Base-by-base conservation (phyloP, 2,888 invertebrate species). In the Drosophila greeni region DNA sequence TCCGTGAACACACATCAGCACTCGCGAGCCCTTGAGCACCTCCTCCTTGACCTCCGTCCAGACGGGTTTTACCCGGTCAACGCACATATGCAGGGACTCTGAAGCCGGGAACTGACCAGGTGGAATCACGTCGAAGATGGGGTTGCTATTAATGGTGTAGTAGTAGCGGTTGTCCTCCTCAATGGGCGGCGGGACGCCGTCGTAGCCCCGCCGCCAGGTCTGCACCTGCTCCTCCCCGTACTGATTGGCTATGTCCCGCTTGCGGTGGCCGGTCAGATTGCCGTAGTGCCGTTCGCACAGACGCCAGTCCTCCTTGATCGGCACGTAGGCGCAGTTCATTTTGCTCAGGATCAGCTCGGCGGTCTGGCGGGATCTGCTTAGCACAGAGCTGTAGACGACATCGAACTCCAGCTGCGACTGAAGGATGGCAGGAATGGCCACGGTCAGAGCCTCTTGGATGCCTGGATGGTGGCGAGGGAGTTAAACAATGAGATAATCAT, bases 251-350 rank as follows among this genome's bases (percentile, higher is more conserved):
- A 95, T 94, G 88, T 95, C 95, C 0, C 94, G 92, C 87, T 96
- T 96, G 85, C 96, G 94, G 66, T 95, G 90, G 2, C 96, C 96
- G 12, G 95, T 96, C 7, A 96, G 91, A 39, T 94, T 94, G 52
- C 96, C 96, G 82, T 96, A 96, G 85, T 96, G 96, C 64, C 96
- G 92, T 87, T 96, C 96, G 82, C 96, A 96, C 29, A 96, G 89
- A 14, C 95, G 91, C 96, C 96, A 96, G 11, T 95, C 93, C 84
- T 93, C 92, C 6, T 91, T 86, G 8, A 94, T 89, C 0, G 94
- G 93, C 70, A 96, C 88, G 73, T 92, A 90, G n/a, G 91, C 87
- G 81, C 94, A 93, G 2, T 91, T 92, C 40, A 93, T 91, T 83
- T 93, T 92, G 61, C 92, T 89, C 8, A 96, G 88, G 66, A 96